phyloP scores from a whole-genome alignment of 2,888 invertebrate species.

The Ectropis crepuscularia region DNA sequence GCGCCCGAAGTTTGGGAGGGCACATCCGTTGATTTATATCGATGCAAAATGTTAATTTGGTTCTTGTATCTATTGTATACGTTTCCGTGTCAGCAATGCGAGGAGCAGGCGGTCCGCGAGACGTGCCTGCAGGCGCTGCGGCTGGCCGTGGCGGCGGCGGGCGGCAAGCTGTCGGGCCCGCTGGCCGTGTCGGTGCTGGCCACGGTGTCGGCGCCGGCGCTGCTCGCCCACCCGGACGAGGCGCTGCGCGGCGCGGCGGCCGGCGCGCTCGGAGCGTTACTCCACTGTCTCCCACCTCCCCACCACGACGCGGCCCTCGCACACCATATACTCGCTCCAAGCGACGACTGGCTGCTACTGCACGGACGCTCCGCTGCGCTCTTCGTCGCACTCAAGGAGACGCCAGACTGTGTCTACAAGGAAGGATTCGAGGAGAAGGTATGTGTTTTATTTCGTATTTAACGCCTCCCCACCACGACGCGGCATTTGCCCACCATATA shows the following conservation, averaged over 20 bases:
- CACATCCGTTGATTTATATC: no score
- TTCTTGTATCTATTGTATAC: no score
- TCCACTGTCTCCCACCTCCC: conserved; percentile 89
- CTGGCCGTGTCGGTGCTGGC: conserved; percentile 89
- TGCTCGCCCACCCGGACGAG: conserved; percentile 92
- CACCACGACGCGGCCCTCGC: conserved; percentile 90
- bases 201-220: conserved; percentile 85
- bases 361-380: conserved; percentile 85
- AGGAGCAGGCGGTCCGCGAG: conserved; percentile 95
- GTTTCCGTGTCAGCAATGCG: conserved; percentile 68
- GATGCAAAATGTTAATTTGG: no score
- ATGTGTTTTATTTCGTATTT: conserved; percentile 12
- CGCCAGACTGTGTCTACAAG: conserved; percentile 80
- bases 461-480: conserved; percentile 91
- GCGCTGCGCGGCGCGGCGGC: conserved; percentile 92
- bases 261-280: conserved; percentile 95
- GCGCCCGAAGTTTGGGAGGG: no score
- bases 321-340: conserved; percentile 89
- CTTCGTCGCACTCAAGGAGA: conserved; percentile 91
- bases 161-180: conserved; percentile 94
- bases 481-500: conserved; percentile 90
- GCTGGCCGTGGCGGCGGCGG: conserved; percentile 92
- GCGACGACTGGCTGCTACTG: conserved; percentile 89
- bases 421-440: conserved; percentile 42
- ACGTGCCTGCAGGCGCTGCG: conserved; percentile 96